Base-by-base conservation (phyloP, 35 echinoderm and acorn worm genomes). In the Nesometra sesokonis region DNA sequence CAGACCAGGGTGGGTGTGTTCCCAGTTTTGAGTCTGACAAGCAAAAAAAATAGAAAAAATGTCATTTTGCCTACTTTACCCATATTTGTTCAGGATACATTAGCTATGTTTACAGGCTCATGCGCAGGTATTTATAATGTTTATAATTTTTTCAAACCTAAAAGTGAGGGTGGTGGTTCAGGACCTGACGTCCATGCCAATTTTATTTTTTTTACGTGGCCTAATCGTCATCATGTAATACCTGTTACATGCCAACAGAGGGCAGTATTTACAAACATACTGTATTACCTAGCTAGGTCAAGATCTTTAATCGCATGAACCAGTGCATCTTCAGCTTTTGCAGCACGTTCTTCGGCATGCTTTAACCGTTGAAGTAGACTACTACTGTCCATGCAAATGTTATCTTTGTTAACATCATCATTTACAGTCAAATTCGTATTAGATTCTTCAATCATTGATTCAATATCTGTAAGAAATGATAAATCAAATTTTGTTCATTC, bases 241-340 rank as follows among this genome's bases (percentile, higher is more conserved):
- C 7, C 83, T 23, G 30, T 21, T 27, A 29, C 8, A 43, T 34
- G 35, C 23, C 7, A 11, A 79, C 57, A 17, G 13, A 33, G 23
- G 47, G 31, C 17, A 9, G 46, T 11, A 9, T 77, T 5, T n/a
- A n/a, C n/a, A n/a, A n/a, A n/a, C n/a, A n/a, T n/a, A n/a, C n/a
- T n/a, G n/a, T n/a, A 86, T 47, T 85, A 98, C 95, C 88, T 98
- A 36, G 89, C 82, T 76, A 88, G 86, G 39, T 46, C 77, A 23
- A 98, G 77, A 82, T 98, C 95, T 82, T 98, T 80, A 76, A 98
- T 77, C 15, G 95, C 93, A 32, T 90, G 86, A 17, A 33, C 30
- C 77, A 98, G 81, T 77, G 89, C 86, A 38, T 93, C 87, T 37
- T 98, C 95, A 21, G 93, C 88, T 78, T 86, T 77, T 0, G 77